These are phyloP conservation scores for Pangasius sanitwongsei DNA, from an alignment of 2,797 vertebrate genomes.

Conservation along the genomic window DNA sequence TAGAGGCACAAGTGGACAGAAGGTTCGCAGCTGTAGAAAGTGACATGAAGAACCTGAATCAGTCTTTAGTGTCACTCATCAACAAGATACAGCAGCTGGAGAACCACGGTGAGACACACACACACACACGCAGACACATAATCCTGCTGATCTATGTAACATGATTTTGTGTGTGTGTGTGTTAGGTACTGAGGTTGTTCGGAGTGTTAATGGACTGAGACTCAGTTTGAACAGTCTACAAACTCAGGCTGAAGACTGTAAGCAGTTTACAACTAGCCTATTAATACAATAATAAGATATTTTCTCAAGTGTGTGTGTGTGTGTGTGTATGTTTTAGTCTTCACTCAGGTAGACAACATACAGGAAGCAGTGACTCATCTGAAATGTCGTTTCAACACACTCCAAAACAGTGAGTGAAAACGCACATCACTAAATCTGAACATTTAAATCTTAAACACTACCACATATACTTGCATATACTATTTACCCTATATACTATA, in stretches of 20 bases:
- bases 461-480: no score
- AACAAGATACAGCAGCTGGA: slow-evolving; percentile 24
- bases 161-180: slow-evolving; percentile 21
- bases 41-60: slow-evolving; percentile 40
- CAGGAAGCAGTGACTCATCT: slow-evolving; percentile 11
- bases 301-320: background rate
- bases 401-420: slow-evolving; percentile 27
- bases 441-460: background rate
- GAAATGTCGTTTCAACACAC: background rate
- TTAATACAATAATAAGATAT: background rate
- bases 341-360: background rate
- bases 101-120: slow-evolving; percentile 26
- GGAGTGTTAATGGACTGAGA: slow-evolving; percentile 1
- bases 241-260: slow-evolving; percentile 17
- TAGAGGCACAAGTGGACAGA: slow-evolving; percentile 41
- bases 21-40: slow-evolving; percentile 35
- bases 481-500: background rate
- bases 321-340: slow-evolving; percentile 2
- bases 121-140: background rate
- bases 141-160: background rate
- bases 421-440: background rate
- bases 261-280: background rate
- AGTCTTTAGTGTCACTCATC: slow-evolving; percentile 8
- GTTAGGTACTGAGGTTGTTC: slow-evolving; percentile 24
- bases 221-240: slow-evolving; percentile 15